Base-by-base conservation (phyloP, 37 sponge, comb jelly and placozoan species). In the Tethya wilhelma region DNA sequence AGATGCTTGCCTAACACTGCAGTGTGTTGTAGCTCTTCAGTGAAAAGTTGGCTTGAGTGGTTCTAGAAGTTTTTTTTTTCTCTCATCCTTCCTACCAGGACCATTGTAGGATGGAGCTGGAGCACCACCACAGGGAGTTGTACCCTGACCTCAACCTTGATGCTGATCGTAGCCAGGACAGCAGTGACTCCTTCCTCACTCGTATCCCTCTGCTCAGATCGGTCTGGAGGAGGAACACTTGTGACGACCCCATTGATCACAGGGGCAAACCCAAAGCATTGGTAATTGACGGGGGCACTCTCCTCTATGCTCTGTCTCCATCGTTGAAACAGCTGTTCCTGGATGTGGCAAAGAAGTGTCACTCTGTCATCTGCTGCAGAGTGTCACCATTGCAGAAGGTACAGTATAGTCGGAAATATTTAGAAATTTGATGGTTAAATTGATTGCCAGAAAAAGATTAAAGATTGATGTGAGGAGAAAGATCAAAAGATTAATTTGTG, bases 311-410 rank as follows among this genome's bases (percentile, higher is more conserved):
- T 25, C 76, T 96, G 5, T 26, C 65, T 11, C 44, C 65, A 56
- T 26, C 45, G 12, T 56, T 83, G 22, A 79, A 81, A 55, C 28
- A 38, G 2, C 34, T 79, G 30, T 91, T 95, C 56, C 56, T 85
- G 4, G 41, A 71, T 7, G 59, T 89, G 32, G 75, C 87, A 0
- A 67, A 56, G 1, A 57, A 37, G 17, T 95, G 89, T 73, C 46
- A 64, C 1, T 77, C 96, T 20, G 96, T 95, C 14, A 60, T 95
- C 30, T 95, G 96, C 78, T 91, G 96, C 53, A 74, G 96, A 66
- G 75, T 75, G 1, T 74, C 92, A 39, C 96, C 96, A 29, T 68
- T 95, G 1, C 96, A 95, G 73, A 95, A 95, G 85, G 94, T 89
- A 40, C 19, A 26, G 59, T n/a, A 58, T 2, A n/a, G n/a, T n/a